Base-by-base conservation (phyloP, 2,113 vertebrate species). In the Rhinichthys klamathensis region DNA sequence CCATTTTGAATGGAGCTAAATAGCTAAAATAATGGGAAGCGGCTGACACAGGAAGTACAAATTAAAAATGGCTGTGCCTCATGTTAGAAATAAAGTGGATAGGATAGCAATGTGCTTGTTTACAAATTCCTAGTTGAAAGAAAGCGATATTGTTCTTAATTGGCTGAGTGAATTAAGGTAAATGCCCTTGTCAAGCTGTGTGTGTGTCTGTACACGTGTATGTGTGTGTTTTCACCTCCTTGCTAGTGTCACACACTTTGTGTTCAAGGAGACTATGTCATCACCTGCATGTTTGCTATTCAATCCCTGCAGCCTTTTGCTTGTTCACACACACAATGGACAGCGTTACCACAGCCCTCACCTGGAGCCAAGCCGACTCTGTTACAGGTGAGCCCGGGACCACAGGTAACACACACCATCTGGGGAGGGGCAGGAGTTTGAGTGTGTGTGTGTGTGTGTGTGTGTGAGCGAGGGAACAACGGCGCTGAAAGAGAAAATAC, bases 251-350 rank as follows among this genome's bases (percentile, higher is more conserved):
- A 88, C 89, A 91, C 91, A 92, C 91, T 93, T 92, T 93, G 90
- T 93, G 86, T 88, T 87, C 54, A 87, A 82, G 23, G 87, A 78
- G 90, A 89, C 90, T 91, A 90, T 94, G 93, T 94, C 93, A 94
- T 95, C 93, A 91, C 92, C 92, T 93, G 93, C 92, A 91, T 94
- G 92, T 94, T 92, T 91, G 92, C 92, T 91, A 94, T 95, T 94
- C 92, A 92, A 94, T 92, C 89, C 69, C 44, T 89, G 84, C 89
- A 83, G 90, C 90, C 87, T 91, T 93, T 93, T 93, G 89, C 93
- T 92, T 94, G 94, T 93, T 92, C 85, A 84, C 82, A 70, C 85
- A 93, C 92, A 94, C 94, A 94, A 94, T 91, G 88, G 90, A 83
- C 88, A 94, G 94, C 92, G 93, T 94, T 92, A 93, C 92, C 91